Percentiles rank a stretch among this genome's conserved stretches.
Evolutionary conservation across 1,140 invertebrate species (phyloP).

Genomic region (Dufourea novaeangliae): DNA sequence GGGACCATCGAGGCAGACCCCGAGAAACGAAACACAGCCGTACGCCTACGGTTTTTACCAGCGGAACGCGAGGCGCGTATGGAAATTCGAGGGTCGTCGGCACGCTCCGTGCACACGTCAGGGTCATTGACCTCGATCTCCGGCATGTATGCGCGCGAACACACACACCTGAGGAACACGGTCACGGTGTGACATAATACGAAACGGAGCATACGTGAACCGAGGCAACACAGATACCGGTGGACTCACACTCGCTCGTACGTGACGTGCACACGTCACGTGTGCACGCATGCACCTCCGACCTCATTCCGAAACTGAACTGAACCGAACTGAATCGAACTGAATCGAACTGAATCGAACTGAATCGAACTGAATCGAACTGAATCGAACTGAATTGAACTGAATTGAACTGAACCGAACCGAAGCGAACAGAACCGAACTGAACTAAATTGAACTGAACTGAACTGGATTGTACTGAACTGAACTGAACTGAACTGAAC

Average conservation of each 20-base stretch:
- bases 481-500: too few relatives aligned
- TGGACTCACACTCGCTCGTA: neutral
- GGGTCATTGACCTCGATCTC: conserved; percentile 73
- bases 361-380: too few relatives aligned
- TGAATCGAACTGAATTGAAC: too few relatives aligned
- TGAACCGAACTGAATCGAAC: too few relatives aligned
- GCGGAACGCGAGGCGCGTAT: conserved; percentile 21
- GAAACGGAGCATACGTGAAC: conserved; percentile 28
- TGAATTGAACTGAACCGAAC: neutral
- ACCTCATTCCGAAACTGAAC: neutral
- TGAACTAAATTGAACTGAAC: too few relatives aligned
- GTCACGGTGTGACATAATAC: conserved; percentile 56
- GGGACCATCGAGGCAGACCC: neutral
- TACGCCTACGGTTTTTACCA: conserved; percentile 32
- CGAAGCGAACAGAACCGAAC: neutral
- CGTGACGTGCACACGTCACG: conserved; percentile 31
- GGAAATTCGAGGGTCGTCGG: conserved; percentile 67
- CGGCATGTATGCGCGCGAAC: neutral
- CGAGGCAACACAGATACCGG: neutral
- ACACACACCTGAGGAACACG: neutral
- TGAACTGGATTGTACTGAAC: too few relatives aligned
- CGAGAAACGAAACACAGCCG: neutral
- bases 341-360: too few relatives aligned
- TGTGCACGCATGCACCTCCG: conserved; percentile 23
- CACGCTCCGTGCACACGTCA: conserved; percentile 75